These are phyloP conservation scores for Willowsia nigromaculata DNA, from an alignment of 2,888 invertebrate genomes.

Conservation along the genomic window DNA sequence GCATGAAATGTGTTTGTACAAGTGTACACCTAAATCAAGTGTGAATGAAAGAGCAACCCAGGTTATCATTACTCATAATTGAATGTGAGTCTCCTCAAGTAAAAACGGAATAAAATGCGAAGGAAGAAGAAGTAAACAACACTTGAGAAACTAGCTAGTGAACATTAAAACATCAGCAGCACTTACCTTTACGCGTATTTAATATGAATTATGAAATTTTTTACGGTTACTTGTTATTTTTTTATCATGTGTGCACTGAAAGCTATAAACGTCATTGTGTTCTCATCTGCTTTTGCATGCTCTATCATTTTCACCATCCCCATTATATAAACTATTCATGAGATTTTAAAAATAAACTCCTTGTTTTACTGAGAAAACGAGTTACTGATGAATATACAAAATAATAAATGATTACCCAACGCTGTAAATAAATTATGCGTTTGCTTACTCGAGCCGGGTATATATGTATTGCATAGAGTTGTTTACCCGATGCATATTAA, in stretches of 20 bases:
- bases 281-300: slow-evolving; percentile 6
- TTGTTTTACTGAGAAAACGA: slow-evolving; percentile 16
- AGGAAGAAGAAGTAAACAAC: background rate
- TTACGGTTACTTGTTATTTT: background rate
- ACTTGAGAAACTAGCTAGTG: background rate
- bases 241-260: background rate
- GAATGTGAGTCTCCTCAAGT: background rate
- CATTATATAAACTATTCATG: background rate
- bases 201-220: slow-evolving; percentile 36
- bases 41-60: no score
- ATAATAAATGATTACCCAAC: background rate
- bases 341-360: background rate
- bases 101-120: background rate
- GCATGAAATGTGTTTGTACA: background rate
- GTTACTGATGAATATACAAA: background rate
- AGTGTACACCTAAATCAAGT: no score
- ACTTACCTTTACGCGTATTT: background rate
- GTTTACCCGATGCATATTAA: no score
- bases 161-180: background rate
- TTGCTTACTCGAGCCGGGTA: background rate
- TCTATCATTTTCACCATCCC: background rate
- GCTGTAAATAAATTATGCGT: background rate
- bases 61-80: no score
- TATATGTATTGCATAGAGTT: background rate
- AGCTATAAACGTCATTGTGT: background rate